Evolutionary conservation across 2,113 vertebrate genomes (phyloP).

Genomic region (Megalops atlanticus): DNA sequence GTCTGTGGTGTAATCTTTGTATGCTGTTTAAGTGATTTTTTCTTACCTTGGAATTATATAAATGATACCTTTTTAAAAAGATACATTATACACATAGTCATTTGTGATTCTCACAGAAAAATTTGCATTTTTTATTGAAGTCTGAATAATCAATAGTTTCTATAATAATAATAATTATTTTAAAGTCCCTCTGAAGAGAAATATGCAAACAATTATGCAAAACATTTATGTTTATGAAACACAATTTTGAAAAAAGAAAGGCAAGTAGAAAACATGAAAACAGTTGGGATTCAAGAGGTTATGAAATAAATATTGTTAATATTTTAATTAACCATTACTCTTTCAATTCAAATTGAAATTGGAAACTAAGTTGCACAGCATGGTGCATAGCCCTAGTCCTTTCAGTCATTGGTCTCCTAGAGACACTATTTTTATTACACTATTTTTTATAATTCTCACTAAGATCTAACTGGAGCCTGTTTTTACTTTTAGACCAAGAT

Average conservation of each 20-base stretch:
- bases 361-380: neutral
- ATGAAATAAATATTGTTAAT: neutral
- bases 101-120: no score
- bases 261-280: neutral
- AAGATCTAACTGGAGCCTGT: neutral
- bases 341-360: neutral
- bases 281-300: neutral
- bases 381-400: neutral
- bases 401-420: neutral
- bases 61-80: neutral
- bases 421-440: neutral
- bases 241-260: neutral
- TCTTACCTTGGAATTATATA: neutral
- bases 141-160: no score
- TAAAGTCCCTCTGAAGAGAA: no score
- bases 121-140: no score
- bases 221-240: neutral
- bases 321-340: neutral
- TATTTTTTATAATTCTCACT: neutral
- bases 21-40: neutral
- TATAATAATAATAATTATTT: no score
- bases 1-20: no score
- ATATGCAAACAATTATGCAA: neutral
- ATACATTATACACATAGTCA: no score
- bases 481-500: slow-evolving; percentile 48